Evolutionary conservation across 2,113 vertebrate genomes (phyloP), one percentile per base, ranked within the genome.

Genomic region (Melospiza georgiana): DNA sequence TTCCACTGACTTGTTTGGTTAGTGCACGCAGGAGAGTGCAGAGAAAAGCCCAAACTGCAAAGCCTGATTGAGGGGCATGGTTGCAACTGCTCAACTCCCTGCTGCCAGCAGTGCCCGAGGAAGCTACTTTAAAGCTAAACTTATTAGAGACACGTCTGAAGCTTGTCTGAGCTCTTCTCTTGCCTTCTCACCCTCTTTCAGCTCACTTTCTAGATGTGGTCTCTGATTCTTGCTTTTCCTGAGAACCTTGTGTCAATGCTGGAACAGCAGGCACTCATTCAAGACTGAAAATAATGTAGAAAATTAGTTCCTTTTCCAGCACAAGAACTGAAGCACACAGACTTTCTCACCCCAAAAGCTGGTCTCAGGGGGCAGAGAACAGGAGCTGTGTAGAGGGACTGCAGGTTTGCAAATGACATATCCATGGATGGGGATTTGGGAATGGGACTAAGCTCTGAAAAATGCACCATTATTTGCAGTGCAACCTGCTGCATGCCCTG

Each of bases 401-500:
- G 31, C 22, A 61, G 27, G 16, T 15, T 44, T 59, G 10, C 6
- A 75, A 67, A 58, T 20, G 18, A 35, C 28, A 33, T 78, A 49
- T 20, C 9, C 7, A 1, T 19, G 4, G 4, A 0, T 1, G 2
- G 19, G 5, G 16, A 37, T 41, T 4, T 51, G 30, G 22, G 49
- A 81, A 23, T 6, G 11, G 43, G 23, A 63, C 20, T 18, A 2
- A 61, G 22, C 5, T 10, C 2, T 44, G 23, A 17, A 4, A 76
- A 59, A 18, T 37, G 10, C 14, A 39, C 5, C 11, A 10, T 6
- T 63, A 43, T 30, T 87, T 84, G 8, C 51, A 91, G 22, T 6
- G 28, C 23, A 78, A 2, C 2, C 12, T 57, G 15, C 46, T 66
- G 5, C 4, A 12, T 28, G 4, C 3, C 41, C 16, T 76, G 1